phyloP scores from a whole-genome alignment of 2,113 vertebrate species.

The Opisthocomus hoazin region DNA sequence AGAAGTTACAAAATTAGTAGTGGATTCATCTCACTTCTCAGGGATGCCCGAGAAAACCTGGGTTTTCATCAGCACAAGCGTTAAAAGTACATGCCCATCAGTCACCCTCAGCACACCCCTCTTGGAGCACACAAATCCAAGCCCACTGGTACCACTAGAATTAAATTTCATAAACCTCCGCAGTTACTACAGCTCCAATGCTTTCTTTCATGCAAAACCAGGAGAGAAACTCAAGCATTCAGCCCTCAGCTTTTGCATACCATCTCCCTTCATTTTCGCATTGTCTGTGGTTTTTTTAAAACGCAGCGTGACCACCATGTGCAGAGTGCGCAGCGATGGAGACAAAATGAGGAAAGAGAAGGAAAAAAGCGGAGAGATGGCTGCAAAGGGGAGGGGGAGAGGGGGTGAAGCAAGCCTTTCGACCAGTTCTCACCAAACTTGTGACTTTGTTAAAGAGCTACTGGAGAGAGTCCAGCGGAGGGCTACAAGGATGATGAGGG shows the following conservation, averaged over 20 bases:
- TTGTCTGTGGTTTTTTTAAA: no score
- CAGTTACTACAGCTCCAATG: neutral
- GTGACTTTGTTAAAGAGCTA: fast-evolving
- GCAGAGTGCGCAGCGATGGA: fast-evolving
- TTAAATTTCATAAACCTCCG: neutral
- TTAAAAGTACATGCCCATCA: neutral
- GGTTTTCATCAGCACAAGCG: neutral
- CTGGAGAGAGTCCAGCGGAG: no score
- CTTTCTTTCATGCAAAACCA: fast-evolving
- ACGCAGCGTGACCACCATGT: neutral
- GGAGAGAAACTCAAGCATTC: neutral
- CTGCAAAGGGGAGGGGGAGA: fast-evolving
- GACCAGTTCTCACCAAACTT: neutral
- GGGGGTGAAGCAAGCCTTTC: fast-evolving
- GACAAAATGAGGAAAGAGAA: no score
- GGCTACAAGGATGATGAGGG: no score
- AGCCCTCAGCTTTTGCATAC: fast-evolving
- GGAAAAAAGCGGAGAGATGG: fast-evolving
- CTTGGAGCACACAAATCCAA: neutral
- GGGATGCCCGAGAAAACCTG: neutral
- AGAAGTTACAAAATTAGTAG: neutral
- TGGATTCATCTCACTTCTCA: neutral
- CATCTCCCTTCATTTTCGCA: neutral
- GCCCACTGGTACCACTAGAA: neutral
- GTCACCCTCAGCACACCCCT: no score